phyloP scores from a whole-genome alignment of 2,888 invertebrate species.

The Erebia palarica region DNA sequence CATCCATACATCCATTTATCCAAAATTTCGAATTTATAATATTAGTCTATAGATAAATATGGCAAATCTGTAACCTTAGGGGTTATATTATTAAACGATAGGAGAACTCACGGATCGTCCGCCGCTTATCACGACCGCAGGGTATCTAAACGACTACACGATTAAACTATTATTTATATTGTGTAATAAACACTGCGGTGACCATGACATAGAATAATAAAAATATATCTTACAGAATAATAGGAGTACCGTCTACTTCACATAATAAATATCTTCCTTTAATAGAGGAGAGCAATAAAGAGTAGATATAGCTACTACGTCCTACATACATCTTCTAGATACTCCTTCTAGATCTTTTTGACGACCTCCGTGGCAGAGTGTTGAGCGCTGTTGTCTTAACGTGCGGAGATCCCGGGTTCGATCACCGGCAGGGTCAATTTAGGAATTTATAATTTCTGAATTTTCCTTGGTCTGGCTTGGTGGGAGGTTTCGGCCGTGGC shows the following conservation, averaged over 20 bases:
- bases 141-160: constrained; percentile 26
- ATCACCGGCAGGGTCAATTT: too few relatives aligned
- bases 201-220: too few relatives aligned
- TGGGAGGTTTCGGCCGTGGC: not conserved
- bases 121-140: constrained; percentile 23
- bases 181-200: constrained; percentile 20
- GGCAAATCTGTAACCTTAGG: not conserved
- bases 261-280: not conserved
- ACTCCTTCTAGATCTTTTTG: too few relatives aligned
- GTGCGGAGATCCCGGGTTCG: too few relatives aligned
- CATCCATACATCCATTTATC: not conserved
- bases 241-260: not conserved
- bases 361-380: too few relatives aligned
- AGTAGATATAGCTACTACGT: too few relatives aligned
- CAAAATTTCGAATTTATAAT: not conserved
- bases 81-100: constrained; percentile 23
- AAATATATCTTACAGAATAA: not conserved
- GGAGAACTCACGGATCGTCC: constrained; percentile 31
- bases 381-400: too few relatives aligned
- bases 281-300: too few relatives aligned
- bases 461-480: too few relatives aligned
- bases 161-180: constrained; percentile 21
- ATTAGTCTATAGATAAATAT: too few relatives aligned
- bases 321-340: too few relatives aligned
- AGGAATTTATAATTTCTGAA: too few relatives aligned